These are phyloP conservation scores for Clarias laeviceps DNA, from an alignment of 2,797 vertebrate species.

Conservation along the genomic window DNA sequence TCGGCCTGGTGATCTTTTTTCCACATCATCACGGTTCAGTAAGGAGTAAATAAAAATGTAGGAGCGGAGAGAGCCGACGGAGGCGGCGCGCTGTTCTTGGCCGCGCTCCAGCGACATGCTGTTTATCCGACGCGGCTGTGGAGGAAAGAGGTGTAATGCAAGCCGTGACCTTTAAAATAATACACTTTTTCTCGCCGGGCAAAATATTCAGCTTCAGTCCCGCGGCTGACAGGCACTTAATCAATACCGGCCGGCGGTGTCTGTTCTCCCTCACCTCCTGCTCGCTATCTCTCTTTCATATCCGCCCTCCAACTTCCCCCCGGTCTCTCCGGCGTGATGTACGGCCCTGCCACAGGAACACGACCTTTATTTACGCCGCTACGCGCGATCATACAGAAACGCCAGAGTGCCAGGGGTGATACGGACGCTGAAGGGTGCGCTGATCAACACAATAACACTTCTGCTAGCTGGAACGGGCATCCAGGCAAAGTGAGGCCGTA, in stretches of 20 bases:
- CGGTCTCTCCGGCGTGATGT: constrained; percentile 70
- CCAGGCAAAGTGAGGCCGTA: background rate
- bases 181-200: constrained; percentile 74
- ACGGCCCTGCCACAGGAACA: constrained; percentile 67
- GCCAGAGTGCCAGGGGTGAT: constrained; percentile 56
- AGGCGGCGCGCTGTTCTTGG: constrained; percentile 26
- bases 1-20: background rate
- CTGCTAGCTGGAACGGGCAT: background rate
- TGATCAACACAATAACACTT: constrained; percentile 54
- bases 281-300: constrained; percentile 59
- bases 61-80: constrained; percentile 20
- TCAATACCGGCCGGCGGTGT: constrained; percentile 71
- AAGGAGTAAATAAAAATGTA: constrained; percentile 24
- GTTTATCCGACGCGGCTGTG: constrained; percentile 65
- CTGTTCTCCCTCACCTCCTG: constrained; percentile 51
- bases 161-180: constrained; percentile 79
- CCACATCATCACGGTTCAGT: constrained; percentile 5
- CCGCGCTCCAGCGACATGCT: constrained; percentile 48
- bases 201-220: constrained; percentile 74
- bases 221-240: constrained; percentile 71
- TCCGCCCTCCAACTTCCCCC: constrained; percentile 70
- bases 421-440: constrained; percentile 67
- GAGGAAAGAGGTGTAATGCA: constrained; percentile 68
- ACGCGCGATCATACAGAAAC: constrained; percentile 66
- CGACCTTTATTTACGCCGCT: constrained; percentile 72